phyloP scores from a whole-genome alignment of 2,888 invertebrate genomes.

The Netelia virgata region DNA sequence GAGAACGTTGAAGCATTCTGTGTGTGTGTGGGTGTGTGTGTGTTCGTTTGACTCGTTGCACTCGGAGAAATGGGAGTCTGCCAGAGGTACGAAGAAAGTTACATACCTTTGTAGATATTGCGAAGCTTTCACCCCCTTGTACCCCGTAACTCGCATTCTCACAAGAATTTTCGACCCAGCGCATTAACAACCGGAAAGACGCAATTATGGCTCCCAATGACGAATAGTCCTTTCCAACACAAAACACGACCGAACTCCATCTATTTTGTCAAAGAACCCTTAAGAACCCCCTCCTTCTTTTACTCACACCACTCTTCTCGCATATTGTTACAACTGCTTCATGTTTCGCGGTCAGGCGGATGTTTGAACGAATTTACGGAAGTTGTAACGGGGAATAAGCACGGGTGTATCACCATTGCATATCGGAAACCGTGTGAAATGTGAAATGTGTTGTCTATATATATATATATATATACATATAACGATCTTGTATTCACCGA shows the following conservation, averaged over 20 bases:
- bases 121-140: conserved; percentile 15
- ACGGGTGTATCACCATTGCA: conserved; percentile 46
- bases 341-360: background rate
- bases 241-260: conserved; percentile 7
- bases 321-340: background rate
- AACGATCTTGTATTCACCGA: background rate
- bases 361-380: conserved; percentile 38
- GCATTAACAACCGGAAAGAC: background rate
- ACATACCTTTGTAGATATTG: conserved; percentile 32
- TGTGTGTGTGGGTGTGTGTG: background rate
- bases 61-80: conserved; percentile 35
- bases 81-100: conserved; percentile 15
- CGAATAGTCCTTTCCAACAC: background rate
- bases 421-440: conserved; percentile 48
- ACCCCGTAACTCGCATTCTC: conserved; percentile 2
- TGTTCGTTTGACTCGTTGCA: conserved; percentile 28
- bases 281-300: no score
- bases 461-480: no score
- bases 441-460: conserved; percentile 18
- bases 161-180: background rate
- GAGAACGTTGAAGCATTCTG: background rate
- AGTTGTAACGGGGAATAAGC: no score
- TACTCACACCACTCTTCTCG: no score
- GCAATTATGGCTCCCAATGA: background rate
- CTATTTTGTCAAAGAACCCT: background rate